A percentile compares a stretch with the other conserved stretches of the same genome.
Evolutionary conservation across 2,113 vertebrate species (phyloP).

Genomic region (Girardinichthys multiradiatus): DNA sequence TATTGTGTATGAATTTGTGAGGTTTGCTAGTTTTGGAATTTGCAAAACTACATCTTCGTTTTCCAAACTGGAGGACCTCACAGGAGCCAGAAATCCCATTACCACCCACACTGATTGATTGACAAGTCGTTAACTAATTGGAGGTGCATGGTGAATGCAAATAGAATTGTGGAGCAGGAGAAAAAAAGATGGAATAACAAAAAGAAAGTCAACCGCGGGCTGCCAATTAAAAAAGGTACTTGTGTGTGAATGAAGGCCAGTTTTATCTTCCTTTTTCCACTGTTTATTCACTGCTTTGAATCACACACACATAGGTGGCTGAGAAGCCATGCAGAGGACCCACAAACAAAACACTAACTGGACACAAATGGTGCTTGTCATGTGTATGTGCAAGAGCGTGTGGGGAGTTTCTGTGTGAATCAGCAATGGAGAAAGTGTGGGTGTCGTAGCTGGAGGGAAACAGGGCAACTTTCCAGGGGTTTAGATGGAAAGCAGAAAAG

Average conservation of each 20-base stretch:
- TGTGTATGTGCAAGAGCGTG: constrained; percentile 20
- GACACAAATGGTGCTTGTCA: constrained; percentile 23
- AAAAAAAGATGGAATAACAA: constrained; percentile 3
- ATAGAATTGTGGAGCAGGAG: background rate
- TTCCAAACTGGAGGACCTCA: background rate
- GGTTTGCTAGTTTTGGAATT: background rate
- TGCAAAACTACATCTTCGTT: background rate
- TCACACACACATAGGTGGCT: constrained; percentile 14
- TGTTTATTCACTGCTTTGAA: background rate
- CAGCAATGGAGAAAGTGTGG: constrained; percentile 57
- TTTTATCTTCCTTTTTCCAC: constrained; percentile 12
- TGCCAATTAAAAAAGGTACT: constrained; percentile 13
- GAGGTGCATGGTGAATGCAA: background rate
- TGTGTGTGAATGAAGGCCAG: constrained; percentile 23
- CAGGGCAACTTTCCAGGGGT: constrained; percentile 47
- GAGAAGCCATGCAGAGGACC: constrained; percentile 10
- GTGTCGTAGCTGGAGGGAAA: constrained; percentile 41
- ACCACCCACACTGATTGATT: constrained; percentile 41
- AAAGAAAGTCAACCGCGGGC: background rate
- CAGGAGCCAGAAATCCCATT: background rate
- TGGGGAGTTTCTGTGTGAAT: constrained; percentile 36
- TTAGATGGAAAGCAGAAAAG: constrained; percentile 32
- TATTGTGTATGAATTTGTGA: background rate
- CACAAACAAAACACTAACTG: constrained; percentile 17
- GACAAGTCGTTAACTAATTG: background rate